phyloP scores from a whole-genome alignment of 2,888 invertebrate species.

The Halictus quadricinctus region DNA sequence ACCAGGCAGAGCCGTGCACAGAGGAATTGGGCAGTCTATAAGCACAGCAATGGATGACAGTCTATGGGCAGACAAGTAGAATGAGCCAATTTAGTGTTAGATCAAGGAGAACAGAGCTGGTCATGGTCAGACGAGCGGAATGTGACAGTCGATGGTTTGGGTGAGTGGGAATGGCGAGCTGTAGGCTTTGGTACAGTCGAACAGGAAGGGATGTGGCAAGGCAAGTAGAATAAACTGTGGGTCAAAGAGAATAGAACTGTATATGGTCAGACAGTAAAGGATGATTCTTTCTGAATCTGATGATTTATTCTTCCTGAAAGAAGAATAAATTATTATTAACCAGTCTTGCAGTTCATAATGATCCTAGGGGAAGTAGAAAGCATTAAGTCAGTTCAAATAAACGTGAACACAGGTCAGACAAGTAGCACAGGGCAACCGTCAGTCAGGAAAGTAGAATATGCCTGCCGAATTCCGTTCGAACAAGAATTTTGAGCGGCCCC shows the following conservation, averaged over 20 bases:
- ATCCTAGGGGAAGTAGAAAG: no score
- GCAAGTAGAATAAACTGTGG: not conserved
- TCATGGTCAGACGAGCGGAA: not conserved
- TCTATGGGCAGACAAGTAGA: not conserved
- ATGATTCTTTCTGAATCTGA: no score
- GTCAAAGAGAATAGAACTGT: not conserved
- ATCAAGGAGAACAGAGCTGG: not conserved
- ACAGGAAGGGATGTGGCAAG: not conserved
- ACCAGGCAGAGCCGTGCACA: not conserved
- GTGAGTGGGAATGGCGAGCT: not conserved
- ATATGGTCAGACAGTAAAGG: not conserved
- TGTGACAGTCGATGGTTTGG: not conserved
- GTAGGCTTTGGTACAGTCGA: not conserved
- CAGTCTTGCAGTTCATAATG: no score
- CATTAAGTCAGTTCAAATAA: no score
- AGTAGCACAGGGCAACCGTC: no score
- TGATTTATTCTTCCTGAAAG: no score
- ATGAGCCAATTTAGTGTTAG: not conserved
- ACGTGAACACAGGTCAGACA: no score
- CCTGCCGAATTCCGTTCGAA: not conserved
- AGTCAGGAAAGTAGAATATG: not conserved
- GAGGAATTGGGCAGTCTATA: not conserved
- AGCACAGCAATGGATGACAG: not conserved
- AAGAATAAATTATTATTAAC: no score
- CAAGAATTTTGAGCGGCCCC: conserved; percentile 11